Evolutionary conservation across 2,888 invertebrate species (phyloP).

Genomic region (Eristalis tenax): DNA sequence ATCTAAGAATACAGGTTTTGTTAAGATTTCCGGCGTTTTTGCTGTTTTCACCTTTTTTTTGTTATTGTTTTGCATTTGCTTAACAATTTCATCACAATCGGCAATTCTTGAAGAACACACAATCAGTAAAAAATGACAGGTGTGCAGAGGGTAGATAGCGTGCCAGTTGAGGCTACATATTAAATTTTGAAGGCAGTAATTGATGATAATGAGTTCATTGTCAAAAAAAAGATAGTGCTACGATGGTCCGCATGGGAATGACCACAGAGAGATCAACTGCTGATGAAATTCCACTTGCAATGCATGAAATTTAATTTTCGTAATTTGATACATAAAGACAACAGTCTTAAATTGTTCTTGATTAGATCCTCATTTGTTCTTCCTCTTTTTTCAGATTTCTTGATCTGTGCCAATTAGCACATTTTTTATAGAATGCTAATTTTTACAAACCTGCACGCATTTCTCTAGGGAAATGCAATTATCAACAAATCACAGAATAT

Average conservation of each 20-base stretch:
- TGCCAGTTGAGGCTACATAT: background rate
- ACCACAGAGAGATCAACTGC: background rate
- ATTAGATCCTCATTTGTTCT: background rate
- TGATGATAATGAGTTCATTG: constrained; percentile 5
- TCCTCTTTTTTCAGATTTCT: background rate
- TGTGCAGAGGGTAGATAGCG: background rate
- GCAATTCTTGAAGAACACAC: background rate
- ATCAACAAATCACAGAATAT: too few species aligned
- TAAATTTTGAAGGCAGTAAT: background rate
- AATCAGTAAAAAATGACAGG: background rate
- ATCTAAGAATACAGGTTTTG: background rate
- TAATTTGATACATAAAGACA: background rate
- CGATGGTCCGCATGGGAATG: background rate
- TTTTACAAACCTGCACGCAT: background rate
- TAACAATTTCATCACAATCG: constrained; percentile 22
- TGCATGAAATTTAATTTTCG: background rate
- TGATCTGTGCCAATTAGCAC: too few species aligned
- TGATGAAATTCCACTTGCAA: background rate
- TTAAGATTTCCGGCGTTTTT: background rate
- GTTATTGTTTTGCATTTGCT: background rate
- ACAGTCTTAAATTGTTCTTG: background rate
- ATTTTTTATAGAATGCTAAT: background rate
- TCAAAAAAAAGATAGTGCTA: background rate
- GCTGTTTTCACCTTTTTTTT: background rate
- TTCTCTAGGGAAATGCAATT: too few species aligned